Percentiles rank a stretch among this genome's conserved stretches.
phyloP scores from a whole-genome alignment of 64 coral and sea anemone genomes.

The Porites australiensis region DNA sequence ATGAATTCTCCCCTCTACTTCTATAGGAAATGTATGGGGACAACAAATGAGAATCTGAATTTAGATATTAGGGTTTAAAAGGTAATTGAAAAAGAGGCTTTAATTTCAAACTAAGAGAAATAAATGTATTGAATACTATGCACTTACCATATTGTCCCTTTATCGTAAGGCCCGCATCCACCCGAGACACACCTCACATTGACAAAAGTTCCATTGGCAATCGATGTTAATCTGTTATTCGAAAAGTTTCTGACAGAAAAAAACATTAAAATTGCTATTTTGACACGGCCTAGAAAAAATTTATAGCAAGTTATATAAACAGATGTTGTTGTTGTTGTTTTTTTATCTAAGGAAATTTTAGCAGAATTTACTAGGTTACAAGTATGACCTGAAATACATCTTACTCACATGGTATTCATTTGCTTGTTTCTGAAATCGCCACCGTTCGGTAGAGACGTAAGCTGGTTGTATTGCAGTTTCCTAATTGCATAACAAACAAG shows the following conservation, averaged over 20 bases:
- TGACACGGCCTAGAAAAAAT: background rate
- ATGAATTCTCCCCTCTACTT: too few species aligned
- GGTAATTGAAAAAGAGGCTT: too few species aligned
- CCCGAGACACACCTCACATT: constrained; percentile 22
- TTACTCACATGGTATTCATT: constrained; percentile 57
- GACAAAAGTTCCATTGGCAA: constrained; percentile 49
- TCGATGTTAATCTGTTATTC: constrained; percentile 65
- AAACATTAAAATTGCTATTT: background rate
- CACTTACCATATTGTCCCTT: constrained; percentile 33
- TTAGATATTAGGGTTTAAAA: too few species aligned
- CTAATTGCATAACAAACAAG: constrained; percentile 10
- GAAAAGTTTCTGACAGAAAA: constrained; percentile 42
- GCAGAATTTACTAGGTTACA: too few species aligned
- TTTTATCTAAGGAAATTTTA: background rate
- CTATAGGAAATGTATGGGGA: too few species aligned
- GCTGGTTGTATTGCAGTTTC: constrained; percentile 16
- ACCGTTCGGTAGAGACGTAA: constrained; percentile 60
- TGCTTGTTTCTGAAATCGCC: constrained; percentile 54
- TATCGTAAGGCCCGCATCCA: background rate
- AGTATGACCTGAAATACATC: background rate
- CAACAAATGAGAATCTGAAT: too few species aligned
- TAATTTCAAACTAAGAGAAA: background rate
- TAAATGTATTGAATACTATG: background rate
- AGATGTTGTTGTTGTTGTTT: too few species aligned
- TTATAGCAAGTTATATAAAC: background rate